Conservation (phyloP, 1,140 invertebrate species). For the Pseudomyrmex dendroicus region DNA sequence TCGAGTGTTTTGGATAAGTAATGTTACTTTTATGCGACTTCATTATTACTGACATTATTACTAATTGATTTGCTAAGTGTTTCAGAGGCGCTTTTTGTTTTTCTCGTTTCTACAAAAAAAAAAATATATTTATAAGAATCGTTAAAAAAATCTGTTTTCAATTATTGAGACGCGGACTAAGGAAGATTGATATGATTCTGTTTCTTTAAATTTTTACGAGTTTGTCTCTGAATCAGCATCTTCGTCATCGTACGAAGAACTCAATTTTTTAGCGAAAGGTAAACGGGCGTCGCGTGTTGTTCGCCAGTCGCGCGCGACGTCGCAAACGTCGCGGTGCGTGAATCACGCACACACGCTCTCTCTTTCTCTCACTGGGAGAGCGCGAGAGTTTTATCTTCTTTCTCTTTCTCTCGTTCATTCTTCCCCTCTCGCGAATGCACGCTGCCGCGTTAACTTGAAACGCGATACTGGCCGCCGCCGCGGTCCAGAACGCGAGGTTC, state of each 20-base stretch:
- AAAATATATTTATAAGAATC: too few species aligned
- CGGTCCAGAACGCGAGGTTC: conserved; percentile 54
- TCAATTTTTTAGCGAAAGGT: neutral
- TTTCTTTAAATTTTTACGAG: too few species aligned
- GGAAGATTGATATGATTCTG: too few species aligned
- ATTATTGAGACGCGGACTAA: too few species aligned
- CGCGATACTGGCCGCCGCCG: conserved; percentile 75
- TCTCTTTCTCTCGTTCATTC: conserved; percentile 32
- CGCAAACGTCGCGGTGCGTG: conserved; percentile 45
- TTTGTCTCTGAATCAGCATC: neutral
- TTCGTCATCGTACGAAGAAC: neutral
- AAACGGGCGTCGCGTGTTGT: neutral
- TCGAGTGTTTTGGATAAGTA: too few species aligned
- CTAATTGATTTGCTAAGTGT: too few species aligned
- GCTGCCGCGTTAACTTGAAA: conserved; percentile 79
- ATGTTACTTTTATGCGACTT: too few species aligned
- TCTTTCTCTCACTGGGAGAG: neutral
- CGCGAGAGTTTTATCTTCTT: neutral
- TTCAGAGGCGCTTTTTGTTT: neutral
- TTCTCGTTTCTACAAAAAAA: neutral
- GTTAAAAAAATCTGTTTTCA: too few species aligned
- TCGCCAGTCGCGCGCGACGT: too few species aligned
- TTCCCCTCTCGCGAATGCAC: conserved; percentile 51
- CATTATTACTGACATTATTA: too few species aligned
- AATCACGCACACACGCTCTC: conserved; percentile 46